phyloP scores from a whole-genome alignment of 2,113 vertebrate genomes.

The Pachypanchax playfairii region DNA sequence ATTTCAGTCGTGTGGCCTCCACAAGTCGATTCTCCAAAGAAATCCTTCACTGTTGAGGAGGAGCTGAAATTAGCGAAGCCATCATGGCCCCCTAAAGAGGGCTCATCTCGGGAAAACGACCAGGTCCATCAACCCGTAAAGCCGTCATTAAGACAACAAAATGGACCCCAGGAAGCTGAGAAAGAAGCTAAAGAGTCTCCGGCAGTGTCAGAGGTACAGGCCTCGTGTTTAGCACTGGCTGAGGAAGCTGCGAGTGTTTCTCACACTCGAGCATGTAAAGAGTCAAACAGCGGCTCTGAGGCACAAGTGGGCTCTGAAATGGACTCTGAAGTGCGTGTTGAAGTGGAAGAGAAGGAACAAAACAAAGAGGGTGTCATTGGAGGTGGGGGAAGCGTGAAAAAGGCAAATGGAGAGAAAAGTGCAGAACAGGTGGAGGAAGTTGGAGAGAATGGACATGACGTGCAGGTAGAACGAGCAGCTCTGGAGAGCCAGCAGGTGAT shows the following conservation, averaged over 20 bases:
- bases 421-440: slow-evolving; percentile 36
- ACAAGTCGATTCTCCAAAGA: slow-evolving; percentile 81
- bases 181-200: slow-evolving; percentile 36
- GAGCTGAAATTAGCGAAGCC: slow-evolving; percentile 86
- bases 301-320: slow-evolving; percentile 35
- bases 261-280: slow-evolving; percentile 28
- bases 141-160: slow-evolving; percentile 54
- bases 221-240: not conserved
- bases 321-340: slow-evolving; percentile 44
- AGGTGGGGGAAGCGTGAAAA: slow-evolving; percentile 30
- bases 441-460: slow-evolving; percentile 45
- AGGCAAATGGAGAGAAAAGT: slow-evolving; percentile 26
- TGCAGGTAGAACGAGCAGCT: slow-evolving; percentile 41
- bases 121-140: slow-evolving; percentile 30
- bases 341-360: slow-evolving; percentile 52
- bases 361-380: slow-evolving; percentile 21
- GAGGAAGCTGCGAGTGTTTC: slow-evolving; percentile 21
- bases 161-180: slow-evolving; percentile 58
- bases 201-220: not conserved
- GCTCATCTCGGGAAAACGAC: slow-evolving; percentile 44
- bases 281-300: slow-evolving; percentile 41
- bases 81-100: slow-evolving; percentile 87
- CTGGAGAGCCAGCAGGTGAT: slow-evolving; percentile 55
- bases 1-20: slow-evolving; percentile 94
- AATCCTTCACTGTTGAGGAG: slow-evolving; percentile 81